phyloP scores from a whole-genome alignment of 2,888 invertebrate genomes.

The Drosophila silvestris region DNA sequence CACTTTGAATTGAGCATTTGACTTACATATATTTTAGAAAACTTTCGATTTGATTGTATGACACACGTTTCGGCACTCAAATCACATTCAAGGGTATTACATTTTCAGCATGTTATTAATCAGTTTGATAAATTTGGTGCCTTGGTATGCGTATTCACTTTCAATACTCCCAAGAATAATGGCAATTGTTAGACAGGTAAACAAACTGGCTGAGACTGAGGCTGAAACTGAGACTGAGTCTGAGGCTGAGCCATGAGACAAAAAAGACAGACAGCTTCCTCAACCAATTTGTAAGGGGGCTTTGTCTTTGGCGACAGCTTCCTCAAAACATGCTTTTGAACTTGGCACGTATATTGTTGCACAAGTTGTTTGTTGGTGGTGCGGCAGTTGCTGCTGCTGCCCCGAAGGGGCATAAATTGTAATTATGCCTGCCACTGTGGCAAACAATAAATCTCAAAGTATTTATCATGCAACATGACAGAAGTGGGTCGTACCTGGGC shows the following conservation, averaged over 20 bases:
- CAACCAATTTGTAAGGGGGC: conserved; percentile 67
- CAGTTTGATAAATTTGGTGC: conserved; percentile 8
- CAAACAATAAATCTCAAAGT: conserved; percentile 76
- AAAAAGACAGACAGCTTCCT: conserved; percentile 65
- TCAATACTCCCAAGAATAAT: conserved; percentile 71
- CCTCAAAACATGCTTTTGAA: conserved; percentile 76
- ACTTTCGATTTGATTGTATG: neutral
- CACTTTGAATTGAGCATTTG: neutral
- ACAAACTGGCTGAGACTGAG: conserved; percentile 40
- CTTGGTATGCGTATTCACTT: conserved; percentile 47
- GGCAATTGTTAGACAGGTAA: conserved; percentile 70
- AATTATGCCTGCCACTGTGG: conserved; percentile 77
- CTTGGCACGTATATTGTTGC: conserved; percentile 59
- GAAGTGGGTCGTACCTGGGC: conserved; percentile 72
- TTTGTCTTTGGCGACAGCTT: conserved; percentile 77
- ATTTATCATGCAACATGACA: conserved; percentile 79
- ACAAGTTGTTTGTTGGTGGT: conserved; percentile 38
- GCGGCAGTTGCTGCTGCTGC: conserved; percentile 18
- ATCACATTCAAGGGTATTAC: conserved; percentile 24
- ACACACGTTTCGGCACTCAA: neutral
- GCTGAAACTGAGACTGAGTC: neutral
- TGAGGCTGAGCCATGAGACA: conserved; percentile 14
- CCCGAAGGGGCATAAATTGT: conserved; percentile 75
- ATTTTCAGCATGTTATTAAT: conserved; percentile 5
- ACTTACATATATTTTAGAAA: neutral